phyloP scores from a whole-genome alignment of 2,797 vertebrate genomes.

The Merluccius polli region DNA sequence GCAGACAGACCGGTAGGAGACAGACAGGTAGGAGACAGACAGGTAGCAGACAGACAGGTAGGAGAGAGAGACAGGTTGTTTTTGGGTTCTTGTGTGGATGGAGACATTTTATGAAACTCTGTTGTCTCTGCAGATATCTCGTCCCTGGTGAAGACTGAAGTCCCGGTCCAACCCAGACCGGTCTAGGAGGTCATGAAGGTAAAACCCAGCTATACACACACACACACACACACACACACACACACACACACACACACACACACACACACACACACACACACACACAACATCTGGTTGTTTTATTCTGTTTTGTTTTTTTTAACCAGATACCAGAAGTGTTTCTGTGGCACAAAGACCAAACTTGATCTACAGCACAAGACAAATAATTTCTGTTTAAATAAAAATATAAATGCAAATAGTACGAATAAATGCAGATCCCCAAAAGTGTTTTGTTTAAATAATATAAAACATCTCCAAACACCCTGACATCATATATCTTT shows the following conservation, averaged over 20 bases:
- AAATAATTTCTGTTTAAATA: too few species aligned
- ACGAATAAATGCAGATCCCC: too few species aligned
- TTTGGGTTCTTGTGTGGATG: neutral
- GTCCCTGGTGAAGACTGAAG: slow-evolving; percentile 63
- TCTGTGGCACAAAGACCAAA: neutral
- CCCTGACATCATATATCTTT: too few species aligned
- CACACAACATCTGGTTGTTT: neutral
- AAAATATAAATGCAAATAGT: too few species aligned
- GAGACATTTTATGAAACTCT: neutral
- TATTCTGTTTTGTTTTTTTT: neutral
- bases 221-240: too few species aligned
- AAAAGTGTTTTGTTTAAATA: too few species aligned
- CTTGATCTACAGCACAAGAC: neutral
- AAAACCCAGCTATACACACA: neutral
- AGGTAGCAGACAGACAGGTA: too few species aligned
- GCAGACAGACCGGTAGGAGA: too few species aligned
- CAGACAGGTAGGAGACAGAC: too few species aligned
- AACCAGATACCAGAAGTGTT: neutral
- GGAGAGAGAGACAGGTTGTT: neutral
- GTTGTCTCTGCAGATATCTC: slow-evolving; percentile 59
- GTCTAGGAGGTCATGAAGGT: slow-evolving; percentile 17
- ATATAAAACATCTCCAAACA: too few species aligned
- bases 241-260: too few species aligned
- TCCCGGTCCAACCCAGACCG: slow-evolving; percentile 46
- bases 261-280: too few species aligned